phyloP scores from a whole-genome alignment of 1,140 invertebrate genomes.

The Matsumurasca onukii region DNA sequence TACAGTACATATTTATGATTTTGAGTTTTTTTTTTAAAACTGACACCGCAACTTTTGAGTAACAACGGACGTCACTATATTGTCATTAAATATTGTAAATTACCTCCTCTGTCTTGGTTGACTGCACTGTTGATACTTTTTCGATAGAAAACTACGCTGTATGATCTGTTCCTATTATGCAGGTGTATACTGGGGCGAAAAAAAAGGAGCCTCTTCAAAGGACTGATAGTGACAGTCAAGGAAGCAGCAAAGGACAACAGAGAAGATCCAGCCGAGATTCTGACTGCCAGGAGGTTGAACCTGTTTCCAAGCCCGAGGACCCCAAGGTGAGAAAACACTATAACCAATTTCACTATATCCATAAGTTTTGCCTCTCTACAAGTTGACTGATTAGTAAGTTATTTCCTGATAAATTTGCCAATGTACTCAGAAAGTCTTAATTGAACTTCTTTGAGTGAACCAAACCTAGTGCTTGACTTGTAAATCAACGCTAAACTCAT shows the following conservation, averaged over 20 bases:
- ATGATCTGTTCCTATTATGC: neutral
- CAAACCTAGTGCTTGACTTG: neutral
- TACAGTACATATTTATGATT: neutral
- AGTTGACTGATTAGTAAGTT: neutral
- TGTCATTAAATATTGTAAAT: neutral
- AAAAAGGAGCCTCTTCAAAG: neutral
- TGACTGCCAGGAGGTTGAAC: slow-evolving; percentile 7
- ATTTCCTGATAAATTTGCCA: neutral
- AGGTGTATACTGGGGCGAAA: neutral
- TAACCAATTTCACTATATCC: neutral
- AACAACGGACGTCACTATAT: too few relatives aligned
- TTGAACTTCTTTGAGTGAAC: neutral
- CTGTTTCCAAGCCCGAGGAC: slow-evolving; percentile 3
- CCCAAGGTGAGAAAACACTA: neutral
- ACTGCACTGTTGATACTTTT: neutral
- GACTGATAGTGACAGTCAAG: neutral
- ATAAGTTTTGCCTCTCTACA: neutral
- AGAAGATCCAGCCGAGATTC: slow-evolving; percentile 9
- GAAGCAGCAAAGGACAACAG: neutral
- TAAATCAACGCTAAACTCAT: too few relatives aligned
- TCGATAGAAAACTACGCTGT: neutral
- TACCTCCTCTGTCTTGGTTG: neutral
- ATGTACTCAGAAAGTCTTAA: neutral
- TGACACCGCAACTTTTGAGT: neutral
- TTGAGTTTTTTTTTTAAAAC: neutral